Evolutionary conservation across 2,888 invertebrate genomes (phyloP), one percentile per base, ranked within the genome.

Genomic region (Salticus scenicus): DNA sequence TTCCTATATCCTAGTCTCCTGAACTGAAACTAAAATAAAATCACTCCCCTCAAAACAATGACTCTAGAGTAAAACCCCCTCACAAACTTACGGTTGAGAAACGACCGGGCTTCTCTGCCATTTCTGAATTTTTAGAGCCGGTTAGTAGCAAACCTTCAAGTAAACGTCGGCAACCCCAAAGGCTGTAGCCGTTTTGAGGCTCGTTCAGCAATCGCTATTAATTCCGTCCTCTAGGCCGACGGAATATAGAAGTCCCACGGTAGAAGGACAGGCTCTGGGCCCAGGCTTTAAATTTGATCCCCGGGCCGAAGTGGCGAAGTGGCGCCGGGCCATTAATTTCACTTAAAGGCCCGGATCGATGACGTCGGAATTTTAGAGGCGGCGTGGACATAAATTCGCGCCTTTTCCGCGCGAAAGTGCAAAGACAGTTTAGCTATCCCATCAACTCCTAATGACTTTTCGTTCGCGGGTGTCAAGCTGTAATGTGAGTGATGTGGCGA

Each of bases 401-500:
- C 82, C 76, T 76, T 72, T 77, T 72, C 76, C 37, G 30, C 66
- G 66, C 30, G 77, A 76, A 83, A 83, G 76, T 83, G 83, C 83
- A 77, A 77, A 83, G 83, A 83, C 83, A 83, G 83, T 83, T 83
- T 83, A 83, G 83, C 83, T 76, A 83, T 83, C 83, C 83, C 83
- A 83, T 83, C 83, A 83, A 67, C 77, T n/a, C 67, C 83, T 83
- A 83, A 83, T 83, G 83, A 83, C 83, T 83, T 83, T 83, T 77
- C 83, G 83, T 83, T 83, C 83, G 83, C 71, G 71, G 66, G 77
- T 83, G 83, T 83, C 83, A 83, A 66, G 72, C 66, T 76, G 83
- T 83, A 83, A 83, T 83, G 83, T 83, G 83, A 83, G 83, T 83
- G 83, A 83, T 83, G 83, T 83, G 83, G 83, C 83, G 83, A 47